Evolutionary conservation across 2,888 invertebrate genomes (phyloP), one percentile per base, ranked within the genome.

Genomic region (Hydriomena furcata): DNA sequence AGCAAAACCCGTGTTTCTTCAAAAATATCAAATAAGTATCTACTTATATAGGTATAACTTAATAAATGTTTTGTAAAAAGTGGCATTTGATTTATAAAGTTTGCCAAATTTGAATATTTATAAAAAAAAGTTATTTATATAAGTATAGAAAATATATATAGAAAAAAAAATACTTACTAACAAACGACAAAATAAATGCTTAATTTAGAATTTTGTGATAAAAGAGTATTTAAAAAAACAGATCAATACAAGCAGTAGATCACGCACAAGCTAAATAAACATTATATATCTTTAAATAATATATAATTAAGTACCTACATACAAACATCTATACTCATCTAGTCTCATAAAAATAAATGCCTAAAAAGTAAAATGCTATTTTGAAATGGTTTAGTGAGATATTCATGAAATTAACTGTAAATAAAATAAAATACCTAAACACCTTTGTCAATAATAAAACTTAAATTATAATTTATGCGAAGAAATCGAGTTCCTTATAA

Each of bases 171-270:
- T 4, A 28, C 21, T 30, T 40, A 17, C 17, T 21, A 17, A 23
- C 10, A 2, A n/a, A n/a, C 32, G 10, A 5, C n/a, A 42, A 32
- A 34, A 31, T 27, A 48, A 52, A 44, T 21, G 36, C 52, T 32
- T 25, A 40, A 28, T 11, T 28, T 28, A 41, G 7, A 45, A 52
- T 49, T 56, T 62, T 62, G 58, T 62, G 62, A 57, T 55, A 50
- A 27, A 57, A 32, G 53, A 62, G 60, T 62, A 60, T 58, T 52
- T 24, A 11, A 31, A n/a, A n/a, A 10, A 11, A 4, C 44, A 44
- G 44, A 44, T 44, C 44, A 28, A 21, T n/a, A 10, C 12, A 5
- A 5, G 7, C 7, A 24, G 7, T 24, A 24, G 1, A 31, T 32
- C 12, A 25, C 4, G 8, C 34, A 10, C 36, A 36, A 12, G 25